These are phyloP conservation scores for Petrolisthes manimaculis DNA, from an alignment of 2,888 invertebrate genomes.

Conservation along the genomic window DNA sequence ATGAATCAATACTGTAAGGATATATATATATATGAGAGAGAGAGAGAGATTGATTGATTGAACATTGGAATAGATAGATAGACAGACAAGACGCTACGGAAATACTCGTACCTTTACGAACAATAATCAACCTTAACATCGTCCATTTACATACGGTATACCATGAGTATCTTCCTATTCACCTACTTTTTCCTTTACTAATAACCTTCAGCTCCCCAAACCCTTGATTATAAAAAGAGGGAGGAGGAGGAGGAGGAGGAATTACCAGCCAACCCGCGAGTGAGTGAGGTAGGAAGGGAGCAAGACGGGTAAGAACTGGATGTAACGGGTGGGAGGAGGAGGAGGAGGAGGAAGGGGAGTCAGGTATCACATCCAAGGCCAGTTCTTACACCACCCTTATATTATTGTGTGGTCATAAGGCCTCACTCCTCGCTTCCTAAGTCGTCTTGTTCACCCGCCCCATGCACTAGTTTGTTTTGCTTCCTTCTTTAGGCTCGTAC, in stretches of 20 bases:
- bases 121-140: too few species aligned
- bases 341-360: background rate
- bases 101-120: too few species aligned
- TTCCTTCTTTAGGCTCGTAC: background rate
- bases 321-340: background rate
- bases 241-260: constrained; percentile 8
- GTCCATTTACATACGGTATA: too few species aligned
- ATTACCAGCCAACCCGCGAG: background rate
- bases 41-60: background rate
- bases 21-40: background rate
- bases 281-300: background rate
- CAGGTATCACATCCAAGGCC: background rate
- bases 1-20: background rate
- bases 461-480: too few species aligned
- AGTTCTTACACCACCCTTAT: background rate
- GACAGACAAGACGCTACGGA: too few species aligned
- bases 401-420: background rate
- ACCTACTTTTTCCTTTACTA: too few species aligned
- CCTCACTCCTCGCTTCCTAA: background rate
- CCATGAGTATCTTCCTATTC: too few species aligned
- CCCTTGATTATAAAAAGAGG: background rate
- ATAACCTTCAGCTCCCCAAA: background rate
- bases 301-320: background rate
- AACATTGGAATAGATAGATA: too few species aligned
- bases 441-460: background rate